phyloP scores from a whole-genome alignment of 2,888 invertebrate genomes.

The Silvanus unidentatus region DNA sequence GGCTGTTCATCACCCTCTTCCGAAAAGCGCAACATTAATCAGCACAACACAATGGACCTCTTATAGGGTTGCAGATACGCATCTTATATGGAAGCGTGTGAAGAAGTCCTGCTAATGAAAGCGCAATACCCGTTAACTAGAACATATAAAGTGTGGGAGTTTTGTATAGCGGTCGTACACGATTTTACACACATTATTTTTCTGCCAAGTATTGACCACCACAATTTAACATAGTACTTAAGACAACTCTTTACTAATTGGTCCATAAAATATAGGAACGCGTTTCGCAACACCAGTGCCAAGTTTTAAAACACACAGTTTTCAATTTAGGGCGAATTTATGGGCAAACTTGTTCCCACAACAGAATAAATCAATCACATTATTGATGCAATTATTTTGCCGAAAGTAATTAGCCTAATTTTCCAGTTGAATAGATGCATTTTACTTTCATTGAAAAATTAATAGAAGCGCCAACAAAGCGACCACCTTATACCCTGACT shows the following conservation, averaged over 20 bases:
- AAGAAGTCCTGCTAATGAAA: conserved; percentile 25
- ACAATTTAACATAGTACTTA: too few relatives aligned
- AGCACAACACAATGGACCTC: too few relatives aligned
- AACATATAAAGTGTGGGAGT: conserved; percentile 21
- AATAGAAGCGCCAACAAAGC: neutral
- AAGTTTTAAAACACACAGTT: too few relatives aligned
- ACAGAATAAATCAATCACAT: too few relatives aligned
- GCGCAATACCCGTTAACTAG: conserved; percentile 24
- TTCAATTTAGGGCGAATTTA: too few relatives aligned
- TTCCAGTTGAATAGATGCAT: conserved; percentile 1
- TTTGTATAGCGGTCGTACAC: neutral
- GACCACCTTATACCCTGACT: neutral
- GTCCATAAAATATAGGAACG: too few relatives aligned
- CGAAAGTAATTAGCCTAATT: conserved; percentile 1
- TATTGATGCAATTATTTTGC: too few relatives aligned
- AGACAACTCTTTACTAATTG: too few relatives aligned
- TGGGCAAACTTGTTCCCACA: too few relatives aligned
- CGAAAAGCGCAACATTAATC: conserved; percentile 22
- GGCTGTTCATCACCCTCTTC: too few relatives aligned
- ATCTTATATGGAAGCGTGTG: conserved; percentile 26
- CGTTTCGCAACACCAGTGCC: too few relatives aligned
- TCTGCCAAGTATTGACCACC: too few relatives aligned
- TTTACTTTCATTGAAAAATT: conserved; percentile 4
- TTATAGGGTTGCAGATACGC: conserved; percentile 25
- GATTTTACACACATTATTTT: conserved; percentile 1